Percentiles rank a stretch among this genome's conserved stretches.
Conservation (phyloP, 2,888 invertebrate species). For the Chrysodeixis includens region DNA sequence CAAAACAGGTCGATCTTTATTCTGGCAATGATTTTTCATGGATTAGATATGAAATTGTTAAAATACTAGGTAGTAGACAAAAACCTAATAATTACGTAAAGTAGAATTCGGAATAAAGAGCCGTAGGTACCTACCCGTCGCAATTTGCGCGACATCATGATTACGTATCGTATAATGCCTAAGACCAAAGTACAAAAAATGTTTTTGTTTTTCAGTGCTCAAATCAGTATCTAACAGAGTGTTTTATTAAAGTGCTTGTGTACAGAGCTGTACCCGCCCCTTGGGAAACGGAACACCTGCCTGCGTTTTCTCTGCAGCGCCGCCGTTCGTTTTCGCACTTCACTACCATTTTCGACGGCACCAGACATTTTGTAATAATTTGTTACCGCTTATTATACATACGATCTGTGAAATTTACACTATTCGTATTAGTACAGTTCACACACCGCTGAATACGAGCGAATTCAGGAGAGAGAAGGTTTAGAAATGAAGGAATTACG, state of each 20-base stretch:
- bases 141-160: too few species aligned
- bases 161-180: too few species aligned
- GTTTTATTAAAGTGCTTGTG: conserved; percentile 1
- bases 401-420: background rate
- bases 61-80: too few species aligned
- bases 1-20: too few species aligned
- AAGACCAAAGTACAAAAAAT: background rate
- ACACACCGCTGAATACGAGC: background rate
- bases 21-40: background rate
- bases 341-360: background rate
- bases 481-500: background rate
- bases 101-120: too few species aligned
- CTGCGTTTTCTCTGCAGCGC: conserved; percentile 12
- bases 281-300: conserved; percentile 72
- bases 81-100: too few species aligned
- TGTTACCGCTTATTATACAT: background rate
- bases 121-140: too few species aligned
- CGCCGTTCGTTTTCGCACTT: background rate
- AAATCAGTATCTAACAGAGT: conserved; percentile 10
- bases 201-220: background rate
- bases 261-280: conserved; percentile 44
- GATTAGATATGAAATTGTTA: too few species aligned
- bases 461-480: background rate
- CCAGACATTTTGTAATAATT: background rate
- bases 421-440: background rate